A percentile compares a stretch with the other conserved stretches of the same genome.
phyloP scores from a whole-genome alignment of 2,888 invertebrate genomes.

The Platynereis dumerilii region DNA sequence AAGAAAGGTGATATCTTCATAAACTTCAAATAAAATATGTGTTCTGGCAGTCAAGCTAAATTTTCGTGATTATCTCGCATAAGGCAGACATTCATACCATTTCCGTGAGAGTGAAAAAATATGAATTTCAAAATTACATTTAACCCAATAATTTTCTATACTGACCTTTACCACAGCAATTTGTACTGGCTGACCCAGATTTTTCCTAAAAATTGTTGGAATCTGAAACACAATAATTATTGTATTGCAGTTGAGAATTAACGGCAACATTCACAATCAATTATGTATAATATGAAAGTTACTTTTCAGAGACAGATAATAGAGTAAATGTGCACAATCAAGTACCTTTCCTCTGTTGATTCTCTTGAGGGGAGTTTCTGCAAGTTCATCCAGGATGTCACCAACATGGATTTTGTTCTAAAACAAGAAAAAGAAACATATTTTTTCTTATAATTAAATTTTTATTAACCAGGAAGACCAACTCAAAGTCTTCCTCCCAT shows the following conservation, averaged over 20 bases:
- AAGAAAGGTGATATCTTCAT: conserved; percentile 2
- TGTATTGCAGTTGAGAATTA: background rate
- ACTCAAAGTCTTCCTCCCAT: too few species aligned
- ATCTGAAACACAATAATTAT: conserved; percentile 40
- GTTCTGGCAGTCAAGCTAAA: too few species aligned
- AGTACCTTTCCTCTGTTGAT: conserved; percentile 50
- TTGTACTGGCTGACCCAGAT: conserved; percentile 57
- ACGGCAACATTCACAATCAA: background rate
- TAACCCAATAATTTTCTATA: too few species aligned
- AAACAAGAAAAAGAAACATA: conserved; percentile 17
- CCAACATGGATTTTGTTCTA: conserved; percentile 71
- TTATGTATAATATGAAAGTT: too few species aligned
- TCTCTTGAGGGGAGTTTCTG: conserved; percentile 64
- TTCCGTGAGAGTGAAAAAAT: too few species aligned
- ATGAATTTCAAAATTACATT: too few species aligned
- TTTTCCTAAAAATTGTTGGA: conserved; percentile 47
- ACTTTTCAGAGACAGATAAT: too few species aligned
- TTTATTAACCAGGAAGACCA: too few species aligned
- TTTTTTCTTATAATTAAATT: too few species aligned
- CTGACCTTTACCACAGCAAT: conserved; percentile 67
- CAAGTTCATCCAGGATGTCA: conserved; percentile 72
- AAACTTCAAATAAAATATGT: conserved; percentile 3
- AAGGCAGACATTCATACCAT: too few species aligned
- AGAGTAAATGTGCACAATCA: background rate
- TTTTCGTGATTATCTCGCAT: too few species aligned